Base-by-base conservation (phyloP, 2,113 vertebrate genomes). In the Formicarius rufipectus region DNA sequence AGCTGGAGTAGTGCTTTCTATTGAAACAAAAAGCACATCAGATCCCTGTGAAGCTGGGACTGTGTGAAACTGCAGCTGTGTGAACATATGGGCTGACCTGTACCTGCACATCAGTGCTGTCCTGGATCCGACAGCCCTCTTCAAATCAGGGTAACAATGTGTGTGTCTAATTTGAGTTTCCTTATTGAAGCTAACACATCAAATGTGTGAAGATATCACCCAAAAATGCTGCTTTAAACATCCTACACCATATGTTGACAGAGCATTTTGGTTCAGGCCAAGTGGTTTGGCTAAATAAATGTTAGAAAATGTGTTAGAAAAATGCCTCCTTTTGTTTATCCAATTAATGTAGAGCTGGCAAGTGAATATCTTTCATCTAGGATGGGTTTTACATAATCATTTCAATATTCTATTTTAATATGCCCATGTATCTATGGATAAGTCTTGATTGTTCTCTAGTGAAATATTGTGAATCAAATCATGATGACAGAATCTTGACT, bases 401-500 rank as follows among this genome's bases (percentile, higher is more conserved):
- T 87, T 90, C 49, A 79, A 24, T 84, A 83, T 42, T 93, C 72
- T 8, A 49, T 89, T 93, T 95, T 73, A 89, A 72, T 72, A 92
- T 37, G 25, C 22, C 25, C 2, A 2, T 49, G 16, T 87, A 91
- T 89, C 78, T 73, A 27, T 83, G 84, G 74, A 50, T 85, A 33
- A 62, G 73, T 94, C 81, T 95, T 82, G 74, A 62, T 87, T 89
- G 74, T 85, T 94, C 93, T 94, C 53, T 83, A 83, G 71, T 93
- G 84, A 97, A 96, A 96, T 94, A 94, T 35, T 83, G 81, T 93
- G 84, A 96, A 90, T 86, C 79, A 71, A 93, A 94, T 83, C 19
- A 63, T 52, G 50, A 69, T 85, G 95, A 85, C 89, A 96, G 78
- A 79, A 75, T 87, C 78, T 84, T 69, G 78, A 94, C 62, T 94